Base-by-base conservation (phyloP, 2,888 invertebrate genomes). In the Rotaria macrura region DNA sequence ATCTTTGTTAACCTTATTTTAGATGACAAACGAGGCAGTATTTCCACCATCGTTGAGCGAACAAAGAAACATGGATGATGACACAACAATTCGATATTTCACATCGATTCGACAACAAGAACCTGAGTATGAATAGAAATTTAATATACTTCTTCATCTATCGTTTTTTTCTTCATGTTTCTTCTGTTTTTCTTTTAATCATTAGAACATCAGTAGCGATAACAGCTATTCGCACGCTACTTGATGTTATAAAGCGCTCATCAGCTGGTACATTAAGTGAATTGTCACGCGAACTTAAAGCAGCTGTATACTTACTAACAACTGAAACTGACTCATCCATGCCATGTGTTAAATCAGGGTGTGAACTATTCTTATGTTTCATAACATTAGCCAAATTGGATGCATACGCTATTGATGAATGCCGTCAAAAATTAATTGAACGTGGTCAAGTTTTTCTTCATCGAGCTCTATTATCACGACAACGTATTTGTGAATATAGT, bases 351-450 rank as follows among this genome's bases (percentile, higher is more conserved):
- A 94, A 94, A 20, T 97, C 96, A 0, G 96, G 95, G 0, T 95
- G 95, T 90, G 95, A 96, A 91, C 93, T 97, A 3, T 97, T 97
- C 89, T 93, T 95, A 89, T 93, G 96, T 85, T 97, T 96, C 89
- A 96, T 97, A 87, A 96, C 97, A 0, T 92, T 96, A 83, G 94
- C 95, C 6, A 93, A 94, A 89, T 92, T 96, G 87, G 96, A 97
- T 91, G 93, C 94, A 88, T 93, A 54, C 25, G 84, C 54, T n/a
- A 84, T 86, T 72, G 74, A 86, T 52, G 79, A 74, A 79, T 86
- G 85, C 47, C 84, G 84, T 40, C 92, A 93, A 89, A 94, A 94
- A 87, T 95, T 96, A 95, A 91, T 95, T 86, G 93, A 94, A 88
- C 92, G 95, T 87, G 95, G 95, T 0, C 92, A 94, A 88, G 92